Evolutionary conservation across 2,888 invertebrate species (phyloP).

Genomic region (Odontocolon sp.): DNA sequence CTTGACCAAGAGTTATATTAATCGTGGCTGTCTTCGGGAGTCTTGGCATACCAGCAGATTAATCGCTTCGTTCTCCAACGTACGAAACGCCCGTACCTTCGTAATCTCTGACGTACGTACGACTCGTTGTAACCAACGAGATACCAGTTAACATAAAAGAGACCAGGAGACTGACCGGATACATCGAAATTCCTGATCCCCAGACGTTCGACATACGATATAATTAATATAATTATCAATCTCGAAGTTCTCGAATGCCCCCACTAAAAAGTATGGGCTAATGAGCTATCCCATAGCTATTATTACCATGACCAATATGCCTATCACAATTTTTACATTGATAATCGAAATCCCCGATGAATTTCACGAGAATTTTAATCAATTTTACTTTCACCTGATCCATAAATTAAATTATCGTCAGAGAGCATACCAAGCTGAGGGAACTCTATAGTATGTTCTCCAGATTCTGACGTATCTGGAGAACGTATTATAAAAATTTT

Average conservation of each 20-base stretch:
- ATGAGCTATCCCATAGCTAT: slow-evolving; percentile 38
- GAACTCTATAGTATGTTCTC: too few species aligned
- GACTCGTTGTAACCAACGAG: slow-evolving; percentile 17
- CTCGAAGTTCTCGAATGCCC: slow-evolving; percentile 6
- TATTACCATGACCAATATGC: slow-evolving; percentile 25
- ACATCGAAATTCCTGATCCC: slow-evolving; percentile 39
- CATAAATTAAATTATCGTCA: too few species aligned
- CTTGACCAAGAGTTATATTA: slow-evolving; percentile 63
- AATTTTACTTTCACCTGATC: slow-evolving; percentile 30
- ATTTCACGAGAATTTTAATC: slow-evolving; percentile 27
- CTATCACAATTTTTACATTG: slow-evolving; percentile 13
- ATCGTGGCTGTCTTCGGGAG: slow-evolving; percentile 64
- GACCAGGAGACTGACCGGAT: slow-evolving; percentile 35
- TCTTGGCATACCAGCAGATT: slow-evolving; percentile 62
- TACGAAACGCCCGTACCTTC: slow-evolving; percentile 37
- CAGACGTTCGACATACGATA: slow-evolving; percentile 34
- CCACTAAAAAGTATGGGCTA: slow-evolving; percentile 31
- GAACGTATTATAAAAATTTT: background rate
- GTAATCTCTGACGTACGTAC: slow-evolving; percentile 51
- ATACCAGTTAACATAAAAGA: slow-evolving; percentile 24
- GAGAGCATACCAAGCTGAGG: too few species aligned
- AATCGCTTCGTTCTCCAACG: slow-evolving; percentile 59
- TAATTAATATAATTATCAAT: slow-evolving; percentile 60
- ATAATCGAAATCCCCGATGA: slow-evolving; percentile 24
- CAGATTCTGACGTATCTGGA: too few species aligned